These are phyloP conservation scores for Tachystola acroxantha DNA, from an alignment of 2,888 invertebrate species.

Conservation along the genomic window DNA sequence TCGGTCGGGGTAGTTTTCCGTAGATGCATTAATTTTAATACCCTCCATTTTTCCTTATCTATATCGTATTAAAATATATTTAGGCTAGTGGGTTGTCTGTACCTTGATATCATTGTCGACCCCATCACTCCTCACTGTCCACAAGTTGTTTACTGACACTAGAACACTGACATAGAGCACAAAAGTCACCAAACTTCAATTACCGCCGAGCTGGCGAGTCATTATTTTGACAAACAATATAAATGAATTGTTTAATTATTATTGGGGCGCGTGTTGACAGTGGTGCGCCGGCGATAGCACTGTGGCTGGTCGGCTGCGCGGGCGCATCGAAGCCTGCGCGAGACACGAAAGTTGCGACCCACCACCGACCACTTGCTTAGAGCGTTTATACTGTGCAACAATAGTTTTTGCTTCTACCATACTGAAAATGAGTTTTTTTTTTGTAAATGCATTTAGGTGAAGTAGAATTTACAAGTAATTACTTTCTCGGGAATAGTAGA, in stretches of 20 bases:
- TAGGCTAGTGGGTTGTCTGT: too few species aligned
- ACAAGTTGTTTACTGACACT: conserved; percentile 37
- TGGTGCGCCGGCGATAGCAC: conserved; percentile 46
- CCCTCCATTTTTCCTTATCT: too few species aligned
- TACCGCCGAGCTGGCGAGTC: conserved; percentile 1
- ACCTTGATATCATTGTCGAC: conserved; percentile 50
- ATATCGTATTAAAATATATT: background rate
- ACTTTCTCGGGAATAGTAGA: too few species aligned
- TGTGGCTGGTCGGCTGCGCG: conserved; percentile 29
- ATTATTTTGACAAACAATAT: conserved; percentile 7
- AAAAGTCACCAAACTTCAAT: conserved; percentile 39
- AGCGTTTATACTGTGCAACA: background rate
- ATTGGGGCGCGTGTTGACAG: conserved; percentile 42
- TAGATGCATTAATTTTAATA: too few species aligned
- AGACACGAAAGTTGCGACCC: conserved; percentile 20
- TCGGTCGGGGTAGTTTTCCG: too few species aligned
- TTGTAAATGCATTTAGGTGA: too few species aligned
- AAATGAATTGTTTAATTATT: background rate
- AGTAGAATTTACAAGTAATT: too few species aligned
- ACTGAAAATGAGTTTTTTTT: too few species aligned
- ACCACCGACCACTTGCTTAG: conserved; percentile 3
- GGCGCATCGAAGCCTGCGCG: conserved; percentile 47
- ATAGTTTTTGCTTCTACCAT: background rate
- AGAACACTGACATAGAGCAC: conserved; percentile 51
- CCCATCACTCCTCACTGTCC: conserved; percentile 36